A percentile compares a stretch with the other conserved stretches of the same genome.
Conservation (phyloP, 1,140 invertebrate species). For the Ceratina japonica region DNA sequence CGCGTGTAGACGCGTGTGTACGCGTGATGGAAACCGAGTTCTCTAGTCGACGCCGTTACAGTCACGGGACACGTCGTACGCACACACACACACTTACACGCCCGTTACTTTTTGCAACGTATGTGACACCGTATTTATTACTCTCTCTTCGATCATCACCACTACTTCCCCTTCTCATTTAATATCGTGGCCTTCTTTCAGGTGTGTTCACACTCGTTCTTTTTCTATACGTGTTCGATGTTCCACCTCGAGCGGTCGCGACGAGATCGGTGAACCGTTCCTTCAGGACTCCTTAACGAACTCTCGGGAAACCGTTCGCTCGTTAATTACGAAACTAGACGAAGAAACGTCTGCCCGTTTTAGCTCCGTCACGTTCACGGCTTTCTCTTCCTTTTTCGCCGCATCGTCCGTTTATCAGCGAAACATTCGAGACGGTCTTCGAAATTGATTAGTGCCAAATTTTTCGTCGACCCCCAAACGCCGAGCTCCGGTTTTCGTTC, state of each 20-base stretch:
- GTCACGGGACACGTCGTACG: conserved; percentile 1
- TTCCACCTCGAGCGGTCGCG: not conserved
- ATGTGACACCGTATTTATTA: conserved; percentile 44
- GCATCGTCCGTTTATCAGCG: too few relatives aligned
- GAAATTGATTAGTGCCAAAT: conserved; percentile 15
- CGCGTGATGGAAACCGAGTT: too few relatives aligned
- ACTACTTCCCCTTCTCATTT: conserved; percentile 27
- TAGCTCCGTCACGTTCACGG: not conserved
- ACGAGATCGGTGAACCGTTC: not conserved
- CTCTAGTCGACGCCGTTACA: too few relatives aligned
- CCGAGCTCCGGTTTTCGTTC: too few relatives aligned
- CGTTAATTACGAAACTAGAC: not conserved
- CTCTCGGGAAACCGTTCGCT: conserved; percentile 17
- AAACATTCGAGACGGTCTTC: not conserved
- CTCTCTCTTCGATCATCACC: conserved; percentile 30
- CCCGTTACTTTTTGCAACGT: conserved; percentile 43
- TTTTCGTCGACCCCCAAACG: not conserved
- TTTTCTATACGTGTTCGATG: conserved; percentile 14
- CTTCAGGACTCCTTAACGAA: not conserved
- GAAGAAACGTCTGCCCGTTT: too few relatives aligned
- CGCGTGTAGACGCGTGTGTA: too few relatives aligned
- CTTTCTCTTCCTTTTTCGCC: not conserved
- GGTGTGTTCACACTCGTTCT: conserved; percentile 32
- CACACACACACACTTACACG: conserved; percentile 23
- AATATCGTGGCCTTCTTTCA: conserved; percentile 40